A percentile compares a stretch with the other conserved stretches of the same genome.
Conservation (phyloP, 2,888 invertebrate species). For the Lepidonotus clava region DNA sequence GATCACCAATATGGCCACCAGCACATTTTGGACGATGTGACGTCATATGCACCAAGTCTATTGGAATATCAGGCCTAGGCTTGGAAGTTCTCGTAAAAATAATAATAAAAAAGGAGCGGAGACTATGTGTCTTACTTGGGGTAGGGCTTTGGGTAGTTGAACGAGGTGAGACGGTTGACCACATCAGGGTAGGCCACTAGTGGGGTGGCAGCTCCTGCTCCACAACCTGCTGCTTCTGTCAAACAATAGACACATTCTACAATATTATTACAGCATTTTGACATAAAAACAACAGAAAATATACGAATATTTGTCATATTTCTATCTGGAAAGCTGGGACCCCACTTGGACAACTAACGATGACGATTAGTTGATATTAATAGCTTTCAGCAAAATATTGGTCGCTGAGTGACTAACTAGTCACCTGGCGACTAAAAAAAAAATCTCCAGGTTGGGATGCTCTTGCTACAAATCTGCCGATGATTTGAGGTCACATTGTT, state of each 20-base stretch:
- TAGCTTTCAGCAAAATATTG: too few species aligned
- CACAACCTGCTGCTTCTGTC: background rate
- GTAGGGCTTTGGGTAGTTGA: slow-evolving; percentile 23
- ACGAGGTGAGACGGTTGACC: background rate
- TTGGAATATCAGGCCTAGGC: background rate
- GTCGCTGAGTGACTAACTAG: too few species aligned
- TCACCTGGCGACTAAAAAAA: too few species aligned
- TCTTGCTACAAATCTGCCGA: too few species aligned
- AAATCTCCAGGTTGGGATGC: too few species aligned
- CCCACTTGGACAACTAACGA: too few species aligned
- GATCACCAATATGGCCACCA: background rate
- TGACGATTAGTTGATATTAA: too few species aligned
- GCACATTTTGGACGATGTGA: background rate
- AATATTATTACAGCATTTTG: background rate
- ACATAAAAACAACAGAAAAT: too few species aligned
- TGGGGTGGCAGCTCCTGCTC: background rate
- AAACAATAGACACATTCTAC: background rate
- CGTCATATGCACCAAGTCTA: background rate
- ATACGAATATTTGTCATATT: too few species aligned
- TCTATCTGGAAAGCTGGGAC: too few species aligned
- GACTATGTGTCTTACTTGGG: background rate
- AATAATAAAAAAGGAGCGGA: background rate
- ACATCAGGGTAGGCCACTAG: background rate
- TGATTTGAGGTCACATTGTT: too few species aligned
- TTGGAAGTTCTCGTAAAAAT: background rate